phyloP scores from a whole-genome alignment of 2,888 invertebrate genomes.

The Strigamia transsilvanica region DNA sequence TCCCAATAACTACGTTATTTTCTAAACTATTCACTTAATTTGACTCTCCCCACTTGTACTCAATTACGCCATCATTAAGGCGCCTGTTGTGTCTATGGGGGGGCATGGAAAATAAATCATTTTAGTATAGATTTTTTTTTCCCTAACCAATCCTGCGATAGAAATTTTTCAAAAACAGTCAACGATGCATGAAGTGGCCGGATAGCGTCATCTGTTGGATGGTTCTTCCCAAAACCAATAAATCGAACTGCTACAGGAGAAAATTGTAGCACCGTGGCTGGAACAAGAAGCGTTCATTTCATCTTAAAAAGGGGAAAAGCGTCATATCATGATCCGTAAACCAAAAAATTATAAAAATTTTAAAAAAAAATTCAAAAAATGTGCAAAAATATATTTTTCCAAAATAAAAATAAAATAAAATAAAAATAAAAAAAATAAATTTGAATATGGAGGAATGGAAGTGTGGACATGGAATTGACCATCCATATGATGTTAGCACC shows the following conservation, averaged over 20 bases:
- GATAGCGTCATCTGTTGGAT: constrained; percentile 44
- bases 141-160: not conserved
- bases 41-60: constrained; percentile 43
- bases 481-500: constrained; percentile 10
- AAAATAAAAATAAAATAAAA: no score
- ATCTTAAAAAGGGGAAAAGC: not conserved
- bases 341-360: not conserved
- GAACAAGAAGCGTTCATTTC: constrained; percentile 17
- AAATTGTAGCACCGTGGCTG: constrained; percentile 35
- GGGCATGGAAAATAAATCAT: constrained; percentile 15
- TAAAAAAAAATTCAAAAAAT: no score
- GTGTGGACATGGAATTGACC: constrained; percentile 35
- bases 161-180: constrained; percentile 30
- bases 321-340: not conserved
- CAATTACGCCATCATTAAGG: constrained; percentile 32
- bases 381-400: no score
- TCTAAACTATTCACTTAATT: constrained; percentile 26
- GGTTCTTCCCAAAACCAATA: constrained; percentile 43
- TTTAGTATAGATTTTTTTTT: constrained; percentile 2
- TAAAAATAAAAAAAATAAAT: no score
- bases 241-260: constrained; percentile 27
- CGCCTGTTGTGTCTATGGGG: not conserved
- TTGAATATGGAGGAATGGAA: not conserved
- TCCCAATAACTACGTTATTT: constrained; percentile 17
- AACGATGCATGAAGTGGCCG: constrained; percentile 47